Evolutionary conservation across 2,888 invertebrate species (phyloP).

Genomic region (Plusia festucae): DNA sequence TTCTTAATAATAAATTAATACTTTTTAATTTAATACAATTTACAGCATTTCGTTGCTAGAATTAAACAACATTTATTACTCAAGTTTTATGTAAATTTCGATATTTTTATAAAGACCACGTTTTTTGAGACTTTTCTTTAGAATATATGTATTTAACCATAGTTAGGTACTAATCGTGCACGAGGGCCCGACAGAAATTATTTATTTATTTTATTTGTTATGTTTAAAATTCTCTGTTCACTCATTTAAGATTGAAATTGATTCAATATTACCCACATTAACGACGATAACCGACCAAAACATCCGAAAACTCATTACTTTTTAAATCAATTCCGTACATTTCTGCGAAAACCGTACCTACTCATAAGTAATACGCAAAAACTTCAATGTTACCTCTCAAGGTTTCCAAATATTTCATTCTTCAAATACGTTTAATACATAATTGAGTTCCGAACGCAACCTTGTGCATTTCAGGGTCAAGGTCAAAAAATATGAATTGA

Average conservation of each 20-base stretch:
- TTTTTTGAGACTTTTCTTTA: background rate
- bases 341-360: constrained; percentile 8
- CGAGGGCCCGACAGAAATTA: background rate
- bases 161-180: background rate
- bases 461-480: background rate
- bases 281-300: background rate
- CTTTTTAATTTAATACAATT: constrained; percentile 8
- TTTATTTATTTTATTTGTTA: no score
- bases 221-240: no score
- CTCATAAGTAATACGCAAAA: no score
- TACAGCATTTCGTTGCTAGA: constrained; percentile 1
- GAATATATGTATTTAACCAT: background rate
- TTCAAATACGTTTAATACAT: background rate
- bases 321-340: constrained; percentile 32
- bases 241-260: background rate
- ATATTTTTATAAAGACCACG: background rate
- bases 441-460: background rate
- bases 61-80: constrained; percentile 8
- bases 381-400: constrained; percentile 15
- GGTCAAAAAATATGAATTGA: background rate
- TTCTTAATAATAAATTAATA: constrained; percentile 24
- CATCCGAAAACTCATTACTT: constrained; percentile 28
- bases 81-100: background rate
- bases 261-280: background rate
- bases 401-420: background rate